These are phyloP conservation scores for Erpornis zantholeuca DNA, from an alignment of 2,113 vertebrate species.

Conservation along the genomic window DNA sequence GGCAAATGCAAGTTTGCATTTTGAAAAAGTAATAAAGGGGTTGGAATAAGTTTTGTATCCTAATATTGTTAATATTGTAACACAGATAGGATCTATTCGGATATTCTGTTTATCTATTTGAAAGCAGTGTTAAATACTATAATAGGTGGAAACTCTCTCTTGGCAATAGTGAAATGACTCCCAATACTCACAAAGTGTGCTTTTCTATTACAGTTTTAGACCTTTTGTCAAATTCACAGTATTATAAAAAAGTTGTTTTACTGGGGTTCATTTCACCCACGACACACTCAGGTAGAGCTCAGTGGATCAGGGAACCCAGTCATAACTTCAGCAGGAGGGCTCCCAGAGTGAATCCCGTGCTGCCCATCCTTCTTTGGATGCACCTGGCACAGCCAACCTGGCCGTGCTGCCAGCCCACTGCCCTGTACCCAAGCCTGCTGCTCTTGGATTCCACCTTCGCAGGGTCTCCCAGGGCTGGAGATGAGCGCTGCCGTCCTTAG, in stretches of 20 bases:
- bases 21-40: not conserved
- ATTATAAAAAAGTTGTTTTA: not conserved
- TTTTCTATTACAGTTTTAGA: not conserved
- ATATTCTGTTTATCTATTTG: not conserved
- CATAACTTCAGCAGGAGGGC: not conserved
- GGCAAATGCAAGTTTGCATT: not conserved
- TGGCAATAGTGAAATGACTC: not conserved
- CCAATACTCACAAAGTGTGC: not conserved
- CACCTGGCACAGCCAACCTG: accelerated
- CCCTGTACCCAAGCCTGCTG: not conserved
- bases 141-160: not conserved
- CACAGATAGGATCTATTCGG: not conserved
- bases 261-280: not conserved
- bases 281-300: not conserved
- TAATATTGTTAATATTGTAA: not conserved
- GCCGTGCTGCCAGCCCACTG: not conserved
- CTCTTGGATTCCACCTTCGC: not conserved
- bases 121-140: not conserved
- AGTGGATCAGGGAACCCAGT: not conserved
- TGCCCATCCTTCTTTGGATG: not conserved
- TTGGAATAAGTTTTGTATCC: not conserved
- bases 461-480: not conserved
- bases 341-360: accelerated
- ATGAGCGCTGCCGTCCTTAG: not conserved
- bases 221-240: not conserved